phyloP scores from a whole-genome alignment of 2,113 vertebrate genomes.

The Narcine bancroftii region DNA sequence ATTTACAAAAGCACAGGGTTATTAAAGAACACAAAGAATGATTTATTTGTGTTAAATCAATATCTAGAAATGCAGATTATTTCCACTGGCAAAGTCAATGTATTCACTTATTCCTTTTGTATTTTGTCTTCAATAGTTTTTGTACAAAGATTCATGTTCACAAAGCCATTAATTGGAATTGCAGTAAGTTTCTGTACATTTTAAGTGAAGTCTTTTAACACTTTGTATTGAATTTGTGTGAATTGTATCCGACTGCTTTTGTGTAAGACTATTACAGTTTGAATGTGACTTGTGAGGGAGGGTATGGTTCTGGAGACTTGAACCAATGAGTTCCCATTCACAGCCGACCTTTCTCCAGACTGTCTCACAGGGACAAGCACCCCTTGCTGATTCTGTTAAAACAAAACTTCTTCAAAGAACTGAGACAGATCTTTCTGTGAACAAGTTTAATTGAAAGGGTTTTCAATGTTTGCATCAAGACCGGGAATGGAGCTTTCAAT shows the following conservation, averaged over 20 bases:
- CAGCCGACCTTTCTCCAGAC: neutral
- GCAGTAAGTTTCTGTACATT: slow-evolving; percentile 28
- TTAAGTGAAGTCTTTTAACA: slow-evolving; percentile 37
- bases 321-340: neutral
- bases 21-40: slow-evolving; percentile 18
- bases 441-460: neutral
- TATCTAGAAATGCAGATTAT: slow-evolving; percentile 28
- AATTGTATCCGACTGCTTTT: slow-evolving; percentile 21
- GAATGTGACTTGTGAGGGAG: neutral
- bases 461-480: too few species aligned
- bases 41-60: slow-evolving; percentile 20
- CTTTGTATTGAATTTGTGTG: slow-evolving; percentile 35
- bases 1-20: slow-evolving; percentile 30
- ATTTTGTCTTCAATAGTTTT: slow-evolving; percentile 28
- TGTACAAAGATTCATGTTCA: slow-evolving; percentile 36
- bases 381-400: neutral
- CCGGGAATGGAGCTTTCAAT: neutral
- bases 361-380: neutral
- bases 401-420: neutral
- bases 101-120: slow-evolving; percentile 36
- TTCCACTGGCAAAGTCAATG: slow-evolving; percentile 1
- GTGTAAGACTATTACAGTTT: neutral
- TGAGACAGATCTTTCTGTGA: slow-evolving; percentile 4
- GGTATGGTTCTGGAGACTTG: neutral
- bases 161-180: slow-evolving; percentile 31